A percentile compares a stretch with the other conserved stretches of the same genome.
phyloP scores from a whole-genome alignment of 2,888 invertebrate genomes.

The Xylota sylvarum region DNA sequence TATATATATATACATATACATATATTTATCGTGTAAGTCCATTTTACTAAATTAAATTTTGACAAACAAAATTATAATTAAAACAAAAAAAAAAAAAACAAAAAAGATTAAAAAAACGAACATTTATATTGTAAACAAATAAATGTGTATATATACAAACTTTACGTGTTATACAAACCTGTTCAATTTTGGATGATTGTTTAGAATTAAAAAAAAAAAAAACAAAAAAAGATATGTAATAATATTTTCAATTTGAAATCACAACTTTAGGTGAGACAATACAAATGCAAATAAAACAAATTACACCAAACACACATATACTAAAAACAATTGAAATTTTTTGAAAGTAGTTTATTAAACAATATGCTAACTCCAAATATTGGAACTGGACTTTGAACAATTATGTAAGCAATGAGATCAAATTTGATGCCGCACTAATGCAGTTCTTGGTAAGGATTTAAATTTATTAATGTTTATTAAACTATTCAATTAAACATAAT shows the following conservation, averaged over 20 bases:
- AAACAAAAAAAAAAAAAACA: conserved; percentile 40
- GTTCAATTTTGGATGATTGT: conserved; percentile 78
- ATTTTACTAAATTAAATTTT: conserved; percentile 78
- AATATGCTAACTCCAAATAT: conserved; percentile 15
- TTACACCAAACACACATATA: conserved; percentile 52
- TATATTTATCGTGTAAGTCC: conserved; percentile 78
- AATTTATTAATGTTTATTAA: background rate
- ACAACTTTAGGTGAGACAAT: conserved; percentile 77
- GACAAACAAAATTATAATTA: conserved; percentile 67
- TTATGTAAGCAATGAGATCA: conserved; percentile 17
- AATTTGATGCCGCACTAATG: background rate
- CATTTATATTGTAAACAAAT: conserved; percentile 68
- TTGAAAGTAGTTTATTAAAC: conserved; percentile 12
- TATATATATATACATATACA: conserved; percentile 79
- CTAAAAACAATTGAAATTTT: conserved; percentile 49
- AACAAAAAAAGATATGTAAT: conserved; percentile 34
- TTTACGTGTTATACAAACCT: conserved; percentile 75
- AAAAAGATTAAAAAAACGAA: conserved; percentile 41
- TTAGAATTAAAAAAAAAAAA: conserved; percentile 50
- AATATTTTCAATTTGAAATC: conserved; percentile 55
- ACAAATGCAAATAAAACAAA: conserved; percentile 65
- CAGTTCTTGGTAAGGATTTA: conserved; percentile 47
- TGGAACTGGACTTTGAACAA: conserved; percentile 30
- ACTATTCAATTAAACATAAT: background rate
- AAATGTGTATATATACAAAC: conserved; percentile 73